Evolutionary conservation across 1,140 invertebrate species (phyloP).

Genomic region (Tetranychus urticae): DNA sequence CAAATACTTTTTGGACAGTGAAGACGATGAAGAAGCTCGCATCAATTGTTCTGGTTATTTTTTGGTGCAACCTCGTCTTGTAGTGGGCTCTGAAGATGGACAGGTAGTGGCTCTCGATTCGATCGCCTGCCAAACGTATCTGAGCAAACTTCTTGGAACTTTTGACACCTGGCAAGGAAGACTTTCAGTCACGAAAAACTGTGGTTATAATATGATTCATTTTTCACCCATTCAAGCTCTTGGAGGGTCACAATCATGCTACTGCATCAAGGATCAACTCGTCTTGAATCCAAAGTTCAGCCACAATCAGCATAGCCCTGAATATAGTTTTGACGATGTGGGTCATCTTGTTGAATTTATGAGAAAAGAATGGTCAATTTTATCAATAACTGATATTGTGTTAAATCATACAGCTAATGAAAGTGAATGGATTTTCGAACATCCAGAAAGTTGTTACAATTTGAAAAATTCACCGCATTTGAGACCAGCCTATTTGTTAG

Average conservation of each 20-base stretch:
- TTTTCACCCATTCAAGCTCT: constrained; percentile 90
- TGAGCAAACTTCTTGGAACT: constrained; percentile 77
- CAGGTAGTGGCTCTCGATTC: constrained; percentile 50
- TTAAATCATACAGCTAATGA: constrained; percentile 94
- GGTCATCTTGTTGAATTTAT: constrained; percentile 51
- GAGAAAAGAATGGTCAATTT: constrained; percentile 61
- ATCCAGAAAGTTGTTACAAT: constrained; percentile 86
- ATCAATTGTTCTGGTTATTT: constrained; percentile 48
- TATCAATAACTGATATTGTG: constrained; percentile 87
- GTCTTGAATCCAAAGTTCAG: constrained; percentile 49
- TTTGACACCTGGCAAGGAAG: constrained; percentile 64
- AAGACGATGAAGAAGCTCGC: too few relatives aligned
- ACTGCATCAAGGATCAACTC: constrained; percentile 70
- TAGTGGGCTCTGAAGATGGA: constrained; percentile 27
- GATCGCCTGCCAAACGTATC: constrained; percentile 71
- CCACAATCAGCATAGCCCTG: constrained; percentile 17
- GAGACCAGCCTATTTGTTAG: constrained; percentile 73
- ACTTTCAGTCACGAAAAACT: constrained; percentile 55
- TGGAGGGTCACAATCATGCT: constrained; percentile 68
- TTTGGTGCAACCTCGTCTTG: constrained; percentile 61
- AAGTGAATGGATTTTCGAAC: constrained; percentile 55
- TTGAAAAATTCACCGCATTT: constrained; percentile 69
- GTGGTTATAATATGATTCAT: constrained; percentile 88
- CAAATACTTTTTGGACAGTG: too few relatives aligned
- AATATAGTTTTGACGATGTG: constrained; percentile 43